Base-by-base conservation (phyloP, 2,888 invertebrate genomes). In the Dione juno region DNA sequence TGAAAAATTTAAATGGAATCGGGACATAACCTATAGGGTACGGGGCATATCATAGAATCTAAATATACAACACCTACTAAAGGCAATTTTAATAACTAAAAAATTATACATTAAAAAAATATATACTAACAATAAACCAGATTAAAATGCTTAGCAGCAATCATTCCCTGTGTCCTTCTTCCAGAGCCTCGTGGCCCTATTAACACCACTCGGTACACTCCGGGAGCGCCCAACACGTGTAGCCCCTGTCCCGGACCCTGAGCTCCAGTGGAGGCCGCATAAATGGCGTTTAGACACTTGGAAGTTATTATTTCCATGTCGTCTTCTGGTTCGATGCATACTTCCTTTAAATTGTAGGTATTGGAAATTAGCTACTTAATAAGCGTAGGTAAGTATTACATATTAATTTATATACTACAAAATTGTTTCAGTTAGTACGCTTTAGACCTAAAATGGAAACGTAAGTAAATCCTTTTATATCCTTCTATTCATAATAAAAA, bases 151-250 rank as follows among this genome's bases (percentile, higher is more conserved):
- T 93, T 87, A 0, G 93, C 87, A 14, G 95, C 81, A 10, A 90
- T 76, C 13, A 78, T 78, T 0, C 94, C 95, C 74, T 95, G 94
- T 1, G 93, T 93, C 71, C 89, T 88, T 43, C 94, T 86, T 1
- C 95, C 95, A 16, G 94, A 93, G 69, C 95, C 95, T 58, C 94
- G 84, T 0, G 94, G 94, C 6, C 95, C 96, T 1, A 96, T 79
- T 0, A 96, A 81, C 48, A 94, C 81, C 67, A 95, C 93, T 50
- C 96, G 91, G 76, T 95, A 95, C 43, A 90, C 84, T 41, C 91
- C 90, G 0, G 95, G 95, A 0, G 94, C 93, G 1, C 92, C 92
- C 1, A 82, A 72, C 68, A 80, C 87, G 74, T 87, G 83, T 67
- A 79, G 67, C 1, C 87, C 90, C 70, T 88, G 89, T 66, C 76